Base-by-base conservation (phyloP, 2,888 invertebrate species). In the Aphodius granarius region DNA sequence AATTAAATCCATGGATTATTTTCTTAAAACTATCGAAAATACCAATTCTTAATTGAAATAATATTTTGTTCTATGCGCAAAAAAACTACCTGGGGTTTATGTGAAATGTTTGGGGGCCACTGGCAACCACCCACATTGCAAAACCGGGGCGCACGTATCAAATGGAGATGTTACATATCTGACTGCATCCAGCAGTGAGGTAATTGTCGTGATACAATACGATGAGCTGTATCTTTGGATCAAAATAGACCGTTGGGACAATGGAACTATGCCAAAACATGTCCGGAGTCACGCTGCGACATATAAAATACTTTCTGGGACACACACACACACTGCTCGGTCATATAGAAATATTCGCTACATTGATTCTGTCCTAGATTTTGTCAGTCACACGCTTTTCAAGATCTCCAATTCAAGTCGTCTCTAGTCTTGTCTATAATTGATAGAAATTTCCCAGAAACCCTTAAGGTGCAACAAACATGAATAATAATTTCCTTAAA, bases 121-220 rank as follows among this genome's bases (percentile, higher is more conserved):
- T 76, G 76, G 62, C 19, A 68, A 77, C 79, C 80, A 80, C 80
- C 80, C 80, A 79, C 80, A 78, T 79, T 73, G 80, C 78, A 71
- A 77, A 76, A 73, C 68, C 76, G 43, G 72, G 73, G 72, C 64
- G 23, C 22, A 22, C 68, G 16, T 21, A 43, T 43, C 43, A 73
- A 78, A 78, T 78, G 73, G 78, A 78, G 78, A 80, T 77, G 78
- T 78, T 79, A 79, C 77, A 75, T 77, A 76, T 77, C 66, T 76
- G 76, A 74, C 72, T 73, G 73, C 74, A 20, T 43, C 77, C 77
- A 63, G 65, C 70, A 65, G 76, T 15, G 75, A 75, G 73, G 77
- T 78, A 78, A 79, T 79, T 79, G 78, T 78, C 63, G 19, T 73
- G 71, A 72, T 65, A 78, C 78, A 79, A 78, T 78, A 74, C 75